Conservation (phyloP, 2,113 vertebrate genomes). For the Camelus dromedarius region DNA sequence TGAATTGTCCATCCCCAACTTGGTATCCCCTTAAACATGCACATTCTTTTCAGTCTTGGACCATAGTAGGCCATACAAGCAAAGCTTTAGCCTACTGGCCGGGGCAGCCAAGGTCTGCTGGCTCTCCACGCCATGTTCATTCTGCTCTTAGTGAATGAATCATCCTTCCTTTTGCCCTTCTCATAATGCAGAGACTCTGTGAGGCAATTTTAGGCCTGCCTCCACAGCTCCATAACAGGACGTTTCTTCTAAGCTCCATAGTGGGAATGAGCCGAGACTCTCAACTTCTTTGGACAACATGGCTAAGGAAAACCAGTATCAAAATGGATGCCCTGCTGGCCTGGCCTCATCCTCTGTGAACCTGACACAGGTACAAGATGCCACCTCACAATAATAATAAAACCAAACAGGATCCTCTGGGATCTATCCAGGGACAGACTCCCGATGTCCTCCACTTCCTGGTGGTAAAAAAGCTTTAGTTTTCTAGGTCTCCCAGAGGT, state of each 20-base stretch:
- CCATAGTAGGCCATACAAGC: fast-evolving
- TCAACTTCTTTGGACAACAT: background rate
- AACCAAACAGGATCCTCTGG: background rate
- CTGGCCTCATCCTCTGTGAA: background rate
- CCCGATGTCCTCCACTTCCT: background rate
- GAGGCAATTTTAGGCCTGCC: background rate
- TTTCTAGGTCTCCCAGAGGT: background rate
- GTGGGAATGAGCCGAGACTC: background rate
- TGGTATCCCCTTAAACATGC: background rate
- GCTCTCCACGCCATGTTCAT: background rate
- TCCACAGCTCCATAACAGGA: background rate
- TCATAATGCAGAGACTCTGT: background rate
- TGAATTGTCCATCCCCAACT: background rate
- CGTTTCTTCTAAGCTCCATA: background rate
- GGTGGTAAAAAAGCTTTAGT: background rate
- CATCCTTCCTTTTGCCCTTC: background rate
- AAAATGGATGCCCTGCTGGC: background rate
- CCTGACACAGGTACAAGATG: background rate
- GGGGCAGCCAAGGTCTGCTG: background rate
- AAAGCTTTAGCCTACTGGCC: background rate
- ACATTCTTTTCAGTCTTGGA: background rate
- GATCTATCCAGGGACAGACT: background rate
- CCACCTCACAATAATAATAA: background rate
- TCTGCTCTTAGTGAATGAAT: background rate
- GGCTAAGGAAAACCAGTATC: background rate